Percentiles rank a stretch among this genome's conserved stretches.
These are phyloP conservation scores for Diceros bicornis DNA, from an alignment of 2,797 vertebrate species.

Conservation along the genomic window DNA sequence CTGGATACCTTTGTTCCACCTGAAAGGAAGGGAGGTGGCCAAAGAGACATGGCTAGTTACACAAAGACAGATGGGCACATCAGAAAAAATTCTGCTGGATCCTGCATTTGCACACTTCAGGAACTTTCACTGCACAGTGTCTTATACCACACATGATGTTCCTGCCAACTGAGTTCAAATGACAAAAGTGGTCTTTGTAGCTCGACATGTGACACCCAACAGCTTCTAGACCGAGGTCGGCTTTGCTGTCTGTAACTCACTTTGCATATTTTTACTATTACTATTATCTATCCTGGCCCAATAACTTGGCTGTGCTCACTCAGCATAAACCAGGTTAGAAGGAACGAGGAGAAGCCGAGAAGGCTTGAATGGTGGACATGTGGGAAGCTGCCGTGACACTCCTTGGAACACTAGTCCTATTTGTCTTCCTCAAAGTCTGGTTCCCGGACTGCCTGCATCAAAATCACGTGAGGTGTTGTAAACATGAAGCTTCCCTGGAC, in stretches of 20 bases:
- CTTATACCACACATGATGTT: neutral
- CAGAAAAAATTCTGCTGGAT: neutral
- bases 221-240: neutral
- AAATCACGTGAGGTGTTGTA: neutral
- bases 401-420: neutral
- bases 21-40: slow-evolving; percentile 49
- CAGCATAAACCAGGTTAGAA: neutral
- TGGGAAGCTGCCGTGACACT: neutral
- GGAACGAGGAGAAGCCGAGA: neutral
- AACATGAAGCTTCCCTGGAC: neutral
- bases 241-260: neutral
- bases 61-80: slow-evolving; percentile 54
- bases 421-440: neutral
- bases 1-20: slow-evolving; percentile 58
- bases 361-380: neutral
- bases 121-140: neutral
- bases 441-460: neutral
- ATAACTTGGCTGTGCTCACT: neutral
- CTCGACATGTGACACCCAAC: neutral
- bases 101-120: neutral
- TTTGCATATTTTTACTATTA: neutral
- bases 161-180: neutral
- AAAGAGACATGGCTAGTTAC: neutral
- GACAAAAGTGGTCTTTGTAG: neutral
- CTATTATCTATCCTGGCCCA: neutral